Percentiles rank a stretch among this genome's conserved stretches.
Evolutionary conservation across 2,113 vertebrate species (phyloP).

Genomic region (Corynorhinus townsendii): DNA sequence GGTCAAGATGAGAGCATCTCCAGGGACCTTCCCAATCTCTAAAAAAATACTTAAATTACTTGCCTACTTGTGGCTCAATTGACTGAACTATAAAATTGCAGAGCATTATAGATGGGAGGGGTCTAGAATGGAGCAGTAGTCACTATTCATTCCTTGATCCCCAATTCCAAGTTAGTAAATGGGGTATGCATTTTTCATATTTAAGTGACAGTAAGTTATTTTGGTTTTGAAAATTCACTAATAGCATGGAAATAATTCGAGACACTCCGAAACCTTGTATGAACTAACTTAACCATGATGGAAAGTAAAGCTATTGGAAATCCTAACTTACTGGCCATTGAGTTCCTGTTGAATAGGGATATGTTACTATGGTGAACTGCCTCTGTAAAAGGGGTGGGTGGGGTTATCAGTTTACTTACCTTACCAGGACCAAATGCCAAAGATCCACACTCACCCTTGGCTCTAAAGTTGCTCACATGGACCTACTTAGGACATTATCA

Average conservation of each 20-base stretch:
- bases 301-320: neutral
- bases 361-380: neutral
- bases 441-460: neutral
- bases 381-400: neutral
- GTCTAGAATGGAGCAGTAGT: neutral
- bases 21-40: neutral
- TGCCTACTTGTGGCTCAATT: neutral
- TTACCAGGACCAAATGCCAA: neutral
- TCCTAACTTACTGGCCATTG: neutral
- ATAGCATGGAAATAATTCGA: neutral
- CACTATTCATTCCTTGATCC: neutral
- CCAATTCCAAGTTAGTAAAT: neutral
- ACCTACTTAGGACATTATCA: neutral
- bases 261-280: neutral
- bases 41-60: neutral
- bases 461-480: neutral
- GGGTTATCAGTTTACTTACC: neutral
- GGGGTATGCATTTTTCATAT: neutral
- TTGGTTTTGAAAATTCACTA: conserved; percentile 10
- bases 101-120: neutral
- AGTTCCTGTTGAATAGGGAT: neutral
- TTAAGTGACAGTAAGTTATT: neutral
- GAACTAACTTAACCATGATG: neutral
- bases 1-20: neutral
- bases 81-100: neutral